Base-by-base conservation (phyloP, 2,797 vertebrate genomes). In the Poeciliopsis turneri region DNA sequence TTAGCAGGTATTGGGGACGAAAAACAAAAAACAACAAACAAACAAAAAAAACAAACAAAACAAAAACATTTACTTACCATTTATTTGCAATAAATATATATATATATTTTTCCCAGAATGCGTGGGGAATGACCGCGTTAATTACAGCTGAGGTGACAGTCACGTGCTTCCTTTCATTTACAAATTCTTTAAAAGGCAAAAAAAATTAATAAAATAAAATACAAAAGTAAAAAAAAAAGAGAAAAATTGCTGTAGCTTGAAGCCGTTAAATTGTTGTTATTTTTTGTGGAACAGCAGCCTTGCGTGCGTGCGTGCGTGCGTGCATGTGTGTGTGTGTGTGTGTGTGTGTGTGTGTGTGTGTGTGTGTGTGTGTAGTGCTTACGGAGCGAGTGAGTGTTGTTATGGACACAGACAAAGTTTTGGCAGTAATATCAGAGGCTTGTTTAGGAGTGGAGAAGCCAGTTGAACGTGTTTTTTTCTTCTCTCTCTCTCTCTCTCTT, bases 391-490 rank as follows among this genome's bases (percentile, higher is more conserved):
- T 23, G 91, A 86, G 88, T 92, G 93, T 95, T 95, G 88, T 90
- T 94, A 86, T 88, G 93, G 81, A 75, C 84, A 90, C 68, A 88
- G 90, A 89, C 89, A 91, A 93, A 94, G 91, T 94, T 68, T 95
- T 92, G 89, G 84, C 87, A 88, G 86, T 89, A 92, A 92, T 92
- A 91, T 93, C 86, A 88, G 85, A 90, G 94, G 93, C 92, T 94
- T 91, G 93, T 92, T 93, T 86, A 74, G 91, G 93, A 96, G 95
- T 96, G 94, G 96, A 93, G 92, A 92, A 96, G 96, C 97, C 96
- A 95, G 97, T 98, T 93, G 59, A 94, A 97, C 97, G 95, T 96
- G 97, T 98, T 98, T 97, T 74, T 53, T 68, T 46, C 28, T 70
- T 70, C 0, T 28, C 12, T 23, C 4, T 61, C 7, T 61, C 13